Base-by-base conservation (phyloP, 30 jellyfish, hydroid and myxozoan genomes). In the Calvadosia cruxmelitensis region DNA sequence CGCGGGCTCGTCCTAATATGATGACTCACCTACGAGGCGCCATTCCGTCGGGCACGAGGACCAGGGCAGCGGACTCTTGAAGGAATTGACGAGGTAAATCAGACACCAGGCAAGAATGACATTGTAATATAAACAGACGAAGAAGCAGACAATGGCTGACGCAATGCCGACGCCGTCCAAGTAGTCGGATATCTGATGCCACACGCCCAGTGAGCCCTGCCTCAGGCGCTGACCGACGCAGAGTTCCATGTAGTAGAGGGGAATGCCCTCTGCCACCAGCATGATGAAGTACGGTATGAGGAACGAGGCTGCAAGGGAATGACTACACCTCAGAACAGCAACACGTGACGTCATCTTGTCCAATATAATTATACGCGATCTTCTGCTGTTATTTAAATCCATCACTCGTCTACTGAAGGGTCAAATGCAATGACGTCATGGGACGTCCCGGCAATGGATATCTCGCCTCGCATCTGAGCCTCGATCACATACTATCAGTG, bases 171-270 rank as follows among this genome's bases (percentile, higher is more conserved):
- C 83, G 30, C 98, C 98, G 74, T 89, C 98, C 68, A 89, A 62
- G 63, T 89, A 89, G 1, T 94, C 94, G 0, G 98, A 89, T 33
- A 89, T 76, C 10, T 78, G 71, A 76, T 89, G 98, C 98, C 98
- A 89, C 1, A 82, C 98, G 0, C 94, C 98, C 33, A 91, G 33
- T 0, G 93, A 75, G 33, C 98, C 98, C 49, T 80, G 75, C 50
- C 98, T 93, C 31, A 89, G 90, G 52, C 98, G 88, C 87, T 89
- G 98, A 31, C 98, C 98, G 49, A 89, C 74, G 77, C 95, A 80
- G 29, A 89, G 81, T 53, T 89, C 98, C 98, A 89, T 81, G 85
- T 89, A 89, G 70, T 89, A 89, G 32, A 89, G 66, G 10, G 98
- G 98, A 29, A 89, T 73, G 51, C 98, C 98, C 34, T 89, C 98